Evolutionary conservation across 2,888 invertebrate species (phyloP).

Genomic region (Pantelozetes paolii): DNA sequence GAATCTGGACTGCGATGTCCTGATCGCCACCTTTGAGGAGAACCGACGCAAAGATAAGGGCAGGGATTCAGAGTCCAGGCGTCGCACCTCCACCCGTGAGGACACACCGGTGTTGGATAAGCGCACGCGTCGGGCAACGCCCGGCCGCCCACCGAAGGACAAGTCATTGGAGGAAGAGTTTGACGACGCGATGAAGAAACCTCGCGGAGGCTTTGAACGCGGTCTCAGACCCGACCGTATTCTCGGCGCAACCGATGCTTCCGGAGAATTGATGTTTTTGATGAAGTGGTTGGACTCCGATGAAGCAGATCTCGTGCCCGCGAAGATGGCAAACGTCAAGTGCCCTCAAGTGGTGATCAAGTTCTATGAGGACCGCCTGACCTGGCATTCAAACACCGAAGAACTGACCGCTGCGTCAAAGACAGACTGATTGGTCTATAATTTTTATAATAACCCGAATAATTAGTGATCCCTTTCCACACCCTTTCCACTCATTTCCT

Average conservation of each 20-base stretch:
- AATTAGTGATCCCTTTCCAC: too few species aligned
- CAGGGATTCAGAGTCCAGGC: not conserved
- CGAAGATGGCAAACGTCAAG: conserved; percentile 29
- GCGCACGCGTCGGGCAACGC: conserved; percentile 5
- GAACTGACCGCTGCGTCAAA: conserved; percentile 6
- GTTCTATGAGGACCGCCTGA: conserved; percentile 39
- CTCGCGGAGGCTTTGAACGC: conserved; percentile 20
- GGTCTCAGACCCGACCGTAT: conserved; percentile 30
- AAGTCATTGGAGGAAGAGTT: conserved; percentile 20
- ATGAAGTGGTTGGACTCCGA: conserved; percentile 33
- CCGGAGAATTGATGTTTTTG: conserved; percentile 32
- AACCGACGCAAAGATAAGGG: not conserved
- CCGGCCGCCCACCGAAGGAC: conserved; percentile 9
- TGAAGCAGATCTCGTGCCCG: conserved; percentile 33
- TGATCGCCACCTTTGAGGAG: conserved; percentile 13
- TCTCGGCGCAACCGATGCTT: conserved; percentile 25
- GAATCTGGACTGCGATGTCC: conserved; percentile 27
- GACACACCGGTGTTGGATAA: not conserved
- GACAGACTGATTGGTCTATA: not conserved
- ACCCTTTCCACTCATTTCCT: too few species aligned
- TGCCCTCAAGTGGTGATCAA: conserved; percentile 34
- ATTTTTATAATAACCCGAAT: too few species aligned
- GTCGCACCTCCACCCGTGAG: not conserved
- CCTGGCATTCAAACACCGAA: conserved; percentile 30
- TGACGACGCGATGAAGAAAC: conserved; percentile 27